Evolutionary conservation across 1,140 invertebrate genomes (phyloP).

Genomic region (Lepidotrigona ventralis): DNA sequence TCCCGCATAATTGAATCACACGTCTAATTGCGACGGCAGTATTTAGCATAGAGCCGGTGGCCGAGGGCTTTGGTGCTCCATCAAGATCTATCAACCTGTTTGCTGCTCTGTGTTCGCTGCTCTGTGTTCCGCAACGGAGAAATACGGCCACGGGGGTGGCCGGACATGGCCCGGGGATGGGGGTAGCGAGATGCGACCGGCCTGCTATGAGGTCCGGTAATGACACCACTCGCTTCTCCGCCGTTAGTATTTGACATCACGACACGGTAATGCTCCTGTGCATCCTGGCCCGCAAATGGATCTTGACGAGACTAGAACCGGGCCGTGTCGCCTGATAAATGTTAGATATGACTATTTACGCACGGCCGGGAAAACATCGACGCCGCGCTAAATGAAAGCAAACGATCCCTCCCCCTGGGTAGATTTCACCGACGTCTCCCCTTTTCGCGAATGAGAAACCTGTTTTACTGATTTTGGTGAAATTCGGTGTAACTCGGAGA

Average conservation of each 20-base stretch:
- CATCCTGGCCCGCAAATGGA: conserved; percentile 52
- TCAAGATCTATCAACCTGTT: conserved; percentile 56
- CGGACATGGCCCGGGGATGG: neutral
- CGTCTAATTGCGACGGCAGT: conserved; percentile 35
- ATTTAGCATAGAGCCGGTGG: conserved; percentile 32
- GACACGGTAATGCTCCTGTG: conserved; percentile 55
- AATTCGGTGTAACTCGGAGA: neutral
- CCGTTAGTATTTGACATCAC: conserved; percentile 56
- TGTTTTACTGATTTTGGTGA: neutral
- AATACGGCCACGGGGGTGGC: conserved; percentile 37
- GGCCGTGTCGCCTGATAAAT: conserved; percentile 41
- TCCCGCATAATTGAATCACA: conserved; percentile 21
- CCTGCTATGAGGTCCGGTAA: conserved; percentile 51
- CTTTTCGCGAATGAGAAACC: neutral
- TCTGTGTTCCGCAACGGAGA: conserved; percentile 47
- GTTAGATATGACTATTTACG: conserved; percentile 44
- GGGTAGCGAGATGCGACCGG: conserved; percentile 3
- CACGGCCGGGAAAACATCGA: neutral
- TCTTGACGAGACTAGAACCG: conserved; percentile 51
- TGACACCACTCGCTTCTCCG: conserved; percentile 54
- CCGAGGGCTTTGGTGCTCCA: conserved; percentile 29
- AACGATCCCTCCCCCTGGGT: neutral
- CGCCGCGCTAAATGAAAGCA: conserved; percentile 27
- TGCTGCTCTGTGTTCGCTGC: conserved; percentile 25
- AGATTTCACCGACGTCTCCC: neutral